Evolutionary conservation across 64 coral and sea anemone genomes (phyloP).

Genomic region (Orbicella faveolata): DNA sequence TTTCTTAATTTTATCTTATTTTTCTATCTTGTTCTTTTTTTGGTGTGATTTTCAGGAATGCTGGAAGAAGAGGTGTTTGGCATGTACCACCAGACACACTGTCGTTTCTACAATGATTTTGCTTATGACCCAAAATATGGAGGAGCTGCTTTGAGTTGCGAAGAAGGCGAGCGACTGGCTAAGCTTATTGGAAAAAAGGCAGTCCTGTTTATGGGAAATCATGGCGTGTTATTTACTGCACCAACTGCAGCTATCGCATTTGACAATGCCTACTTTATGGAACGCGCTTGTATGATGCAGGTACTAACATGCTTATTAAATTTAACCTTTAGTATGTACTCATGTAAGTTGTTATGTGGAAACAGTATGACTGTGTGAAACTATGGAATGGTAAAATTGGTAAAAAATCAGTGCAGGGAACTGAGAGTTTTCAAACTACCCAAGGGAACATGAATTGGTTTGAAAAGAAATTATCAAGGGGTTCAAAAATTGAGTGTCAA

Average conservation of each 20-base stretch:
- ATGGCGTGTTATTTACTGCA: conserved; percentile 61
- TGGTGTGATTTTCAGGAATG: conserved; percentile 42
- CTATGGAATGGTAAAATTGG: too few relatives aligned
- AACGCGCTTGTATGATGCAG: conserved; percentile 63
- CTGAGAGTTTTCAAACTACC: too few relatives aligned
- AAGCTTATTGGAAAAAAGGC: conserved; percentile 19
- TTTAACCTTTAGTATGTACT: too few relatives aligned
- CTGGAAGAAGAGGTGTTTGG: conserved; percentile 55
- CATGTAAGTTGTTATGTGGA: too few relatives aligned
- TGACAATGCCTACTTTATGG: conserved; percentile 64
- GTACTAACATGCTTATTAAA: not conserved
- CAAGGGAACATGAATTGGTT: too few relatives aligned
- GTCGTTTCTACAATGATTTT: conserved; percentile 64
- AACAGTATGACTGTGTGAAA: too few relatives aligned
- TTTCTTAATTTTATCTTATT: not conserved
- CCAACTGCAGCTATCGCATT: conserved; percentile 57
- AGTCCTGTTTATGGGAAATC: conserved; percentile 60
- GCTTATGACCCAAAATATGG: conserved; percentile 43
- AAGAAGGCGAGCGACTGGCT: conserved; percentile 49
- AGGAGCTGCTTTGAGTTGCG: not conserved
- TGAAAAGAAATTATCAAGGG: too few relatives aligned
- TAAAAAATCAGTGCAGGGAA: too few relatives aligned
- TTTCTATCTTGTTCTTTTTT: not conserved
- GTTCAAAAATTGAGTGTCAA: too few relatives aligned
- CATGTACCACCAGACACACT: conserved; percentile 75